These are phyloP conservation scores for Glaucidium brasilianum DNA, from an alignment of 2,113 vertebrate genomes.

Conservation along the genomic window DNA sequence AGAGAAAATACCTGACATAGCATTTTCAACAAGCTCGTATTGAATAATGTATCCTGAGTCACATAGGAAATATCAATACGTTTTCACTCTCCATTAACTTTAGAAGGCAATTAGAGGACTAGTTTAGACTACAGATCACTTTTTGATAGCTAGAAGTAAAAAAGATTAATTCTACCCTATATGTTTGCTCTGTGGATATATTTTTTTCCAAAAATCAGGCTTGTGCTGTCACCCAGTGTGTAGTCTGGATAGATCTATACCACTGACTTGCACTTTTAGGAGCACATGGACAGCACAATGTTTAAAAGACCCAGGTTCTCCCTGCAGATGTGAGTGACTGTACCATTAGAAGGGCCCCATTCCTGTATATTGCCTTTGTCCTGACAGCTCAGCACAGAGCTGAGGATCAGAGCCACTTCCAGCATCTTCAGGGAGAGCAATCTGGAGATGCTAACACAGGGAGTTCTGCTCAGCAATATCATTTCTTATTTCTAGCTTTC, in stretches of 20 bases:
- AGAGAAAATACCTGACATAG: constrained; percentile 25
- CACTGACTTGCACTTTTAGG: not conserved
- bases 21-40: not conserved
- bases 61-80: constrained; percentile 47
- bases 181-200: constrained; percentile 33
- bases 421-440: not conserved
- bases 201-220: not conserved
- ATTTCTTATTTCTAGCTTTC: not conserved
- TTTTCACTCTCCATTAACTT: constrained; percentile 59
- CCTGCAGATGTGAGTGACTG: not conserved
- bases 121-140: constrained; percentile 47
- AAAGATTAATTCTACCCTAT: constrained; percentile 38
- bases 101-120: constrained; percentile 57
- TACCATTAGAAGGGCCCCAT: not conserved
- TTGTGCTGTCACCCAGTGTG: not conserved
- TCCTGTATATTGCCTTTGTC: not conserved
- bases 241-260: not conserved
- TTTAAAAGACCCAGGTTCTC: not conserved
- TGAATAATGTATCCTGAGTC: not conserved
- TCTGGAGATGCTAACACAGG: not conserved
- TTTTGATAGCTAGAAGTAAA: constrained; percentile 34
- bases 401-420: not conserved
- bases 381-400: not conserved
- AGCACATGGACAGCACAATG: not conserved
- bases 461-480: not conserved